Percentiles rank a stretch among this genome's conserved stretches.
phyloP scores from a whole-genome alignment of 2,888 invertebrate species.

The Torymus aiolomorphi region DNA sequence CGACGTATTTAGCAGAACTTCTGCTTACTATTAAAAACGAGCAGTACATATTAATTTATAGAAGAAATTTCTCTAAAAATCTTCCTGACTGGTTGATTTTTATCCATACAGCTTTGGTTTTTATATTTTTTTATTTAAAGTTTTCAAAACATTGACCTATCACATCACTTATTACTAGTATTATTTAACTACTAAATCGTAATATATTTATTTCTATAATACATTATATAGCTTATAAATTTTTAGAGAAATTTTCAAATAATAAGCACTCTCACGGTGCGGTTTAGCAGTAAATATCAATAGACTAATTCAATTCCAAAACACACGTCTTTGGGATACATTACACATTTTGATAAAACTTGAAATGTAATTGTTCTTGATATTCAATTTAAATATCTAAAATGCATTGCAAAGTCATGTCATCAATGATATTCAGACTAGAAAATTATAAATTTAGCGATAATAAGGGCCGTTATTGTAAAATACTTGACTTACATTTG shows the following conservation, averaged over 20 bases:
- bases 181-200: slow-evolving; percentile 15
- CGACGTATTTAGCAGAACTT: slow-evolving; percentile 49
- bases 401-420: slow-evolving; percentile 9
- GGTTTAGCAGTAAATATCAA: slow-evolving; percentile 19
- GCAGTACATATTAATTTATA: slow-evolving; percentile 8
- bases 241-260: slow-evolving; percentile 48
- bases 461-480: slow-evolving; percentile 35
- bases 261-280: slow-evolving; percentile 24
- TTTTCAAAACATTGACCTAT: neutral
- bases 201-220: slow-evolving; percentile 23
- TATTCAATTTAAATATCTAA: neutral
- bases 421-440: slow-evolving; percentile 7
- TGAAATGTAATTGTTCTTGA: slow-evolving; percentile 3
- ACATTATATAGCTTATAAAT: slow-evolving; percentile 9
- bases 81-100: slow-evolving; percentile 3
- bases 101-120: slow-evolving; percentile 9
- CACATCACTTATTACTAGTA: slow-evolving; percentile 3
- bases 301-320: slow-evolving; percentile 25
- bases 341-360: slow-evolving; percentile 46
- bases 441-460: neutral
- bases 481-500: slow-evolving; percentile 35
- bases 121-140: slow-evolving; percentile 12
- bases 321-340: slow-evolving; percentile 26
- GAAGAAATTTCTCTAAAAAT: slow-evolving; percentile 50
- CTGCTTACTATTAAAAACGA: slow-evolving; percentile 38